Evolutionary conservation across 2,888 invertebrate species (phyloP).

Genomic region (Drosophila barbarae): DNA sequence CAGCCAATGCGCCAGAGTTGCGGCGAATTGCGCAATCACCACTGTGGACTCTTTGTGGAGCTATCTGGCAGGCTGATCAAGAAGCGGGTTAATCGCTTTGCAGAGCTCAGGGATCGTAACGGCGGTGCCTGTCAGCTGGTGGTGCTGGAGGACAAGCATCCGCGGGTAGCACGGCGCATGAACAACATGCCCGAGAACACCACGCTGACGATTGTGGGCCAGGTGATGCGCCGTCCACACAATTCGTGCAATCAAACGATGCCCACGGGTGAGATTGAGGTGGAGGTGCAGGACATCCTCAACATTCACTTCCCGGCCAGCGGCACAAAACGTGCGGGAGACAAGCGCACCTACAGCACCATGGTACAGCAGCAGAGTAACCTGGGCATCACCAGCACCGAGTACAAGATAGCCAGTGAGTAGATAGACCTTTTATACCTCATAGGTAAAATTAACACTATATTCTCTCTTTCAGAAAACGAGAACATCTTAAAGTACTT

Average conservation of each 20-base stretch:
- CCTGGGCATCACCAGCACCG: slow-evolving; percentile 79
- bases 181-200: slow-evolving; percentile 79
- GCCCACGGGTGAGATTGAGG: slow-evolving; percentile 80
- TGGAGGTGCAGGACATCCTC: slow-evolving; percentile 78
- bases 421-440: not conserved
- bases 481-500: slow-evolving; percentile 79
- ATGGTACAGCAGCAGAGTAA: slow-evolving; percentile 71
- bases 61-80: slow-evolving; percentile 84
- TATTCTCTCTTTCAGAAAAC: slow-evolving; percentile 57
- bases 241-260: slow-evolving; percentile 79
- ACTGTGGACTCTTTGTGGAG: slow-evolving; percentile 82
- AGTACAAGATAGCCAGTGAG: slow-evolving; percentile 80
- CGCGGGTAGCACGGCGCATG: slow-evolving; percentile 78
- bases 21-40: slow-evolving; percentile 81
- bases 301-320: slow-evolving; percentile 69
- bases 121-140: slow-evolving; percentile 84
- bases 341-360: slow-evolving; percentile 78
- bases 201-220: slow-evolving; percentile 78
- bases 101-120: slow-evolving; percentile 83
- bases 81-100: slow-evolving; percentile 82
- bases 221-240: slow-evolving; percentile 76
- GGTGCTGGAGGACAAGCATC: slow-evolving; percentile 77
- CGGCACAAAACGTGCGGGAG: slow-evolving; percentile 69
- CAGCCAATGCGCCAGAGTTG: slow-evolving; percentile 80
- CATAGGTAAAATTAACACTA: not conserved